Conservation (phyloP, 1,140 invertebrate species). For the Hylaeus volcanicus region DNA sequence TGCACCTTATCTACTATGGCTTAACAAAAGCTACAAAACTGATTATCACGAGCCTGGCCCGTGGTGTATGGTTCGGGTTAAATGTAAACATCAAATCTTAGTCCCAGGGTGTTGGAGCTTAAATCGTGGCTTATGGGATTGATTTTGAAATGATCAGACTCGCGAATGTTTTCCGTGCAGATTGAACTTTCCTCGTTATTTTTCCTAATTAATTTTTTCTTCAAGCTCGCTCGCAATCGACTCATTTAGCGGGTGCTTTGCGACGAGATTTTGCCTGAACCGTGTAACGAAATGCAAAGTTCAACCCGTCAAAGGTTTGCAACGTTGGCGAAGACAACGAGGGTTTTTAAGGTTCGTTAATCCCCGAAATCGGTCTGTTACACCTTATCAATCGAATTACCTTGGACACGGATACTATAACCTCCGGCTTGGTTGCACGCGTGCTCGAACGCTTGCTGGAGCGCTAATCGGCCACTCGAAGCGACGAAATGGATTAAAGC, state of each 20-base stretch:
- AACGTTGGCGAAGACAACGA: not conserved
- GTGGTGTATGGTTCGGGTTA: too few relatives aligned
- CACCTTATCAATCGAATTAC: slow-evolving; percentile 64
- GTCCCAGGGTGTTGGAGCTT: too few relatives aligned
- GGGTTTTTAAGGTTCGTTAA: slow-evolving; percentile 50
- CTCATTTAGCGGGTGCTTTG: not conserved
- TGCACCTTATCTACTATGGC: too few relatives aligned
- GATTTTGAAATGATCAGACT: too few relatives aligned
- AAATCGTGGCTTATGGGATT: too few relatives aligned
- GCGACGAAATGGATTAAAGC: slow-evolving; percentile 17
- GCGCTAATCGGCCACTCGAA: not conserved
- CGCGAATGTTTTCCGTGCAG: not conserved
- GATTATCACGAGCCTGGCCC: too few relatives aligned
- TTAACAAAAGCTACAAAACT: too few relatives aligned
- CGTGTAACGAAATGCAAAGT: not conserved
- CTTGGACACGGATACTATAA: slow-evolving; percentile 36
- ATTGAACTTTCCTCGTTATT: not conserved
- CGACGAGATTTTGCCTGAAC: not conserved
- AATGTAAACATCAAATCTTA: too few relatives aligned
- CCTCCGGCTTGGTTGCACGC: not conserved
- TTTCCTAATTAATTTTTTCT: not conserved
- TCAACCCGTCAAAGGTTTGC: slow-evolving; percentile 1
- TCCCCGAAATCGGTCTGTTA: slow-evolving; percentile 50
- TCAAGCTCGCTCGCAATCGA: not conserved
- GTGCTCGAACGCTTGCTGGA: not conserved